Evolutionary conservation across 53 echinoderm and acorn worm species (phyloP), one percentile per base, ranked within the genome.

Genomic region (Luidia sarsii): DNA sequence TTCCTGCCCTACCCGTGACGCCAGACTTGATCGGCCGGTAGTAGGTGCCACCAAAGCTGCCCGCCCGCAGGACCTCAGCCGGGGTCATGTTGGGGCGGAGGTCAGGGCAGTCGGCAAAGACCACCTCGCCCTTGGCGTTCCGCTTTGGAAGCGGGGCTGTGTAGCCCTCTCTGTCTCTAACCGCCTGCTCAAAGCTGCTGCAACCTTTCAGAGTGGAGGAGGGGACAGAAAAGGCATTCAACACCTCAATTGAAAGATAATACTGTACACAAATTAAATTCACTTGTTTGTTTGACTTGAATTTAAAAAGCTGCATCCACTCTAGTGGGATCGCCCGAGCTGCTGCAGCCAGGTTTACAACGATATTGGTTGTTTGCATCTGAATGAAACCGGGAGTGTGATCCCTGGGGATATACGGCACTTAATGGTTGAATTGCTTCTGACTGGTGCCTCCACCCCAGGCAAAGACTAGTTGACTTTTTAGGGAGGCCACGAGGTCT

Each of bases 21-120:
- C 86, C 66, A 46, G 91, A 94, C 27, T 94, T 89, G 21, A 91
- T 94, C 2, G 94, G 94, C 69, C 94, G 79, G 83, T 80, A 94
- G 65, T 94, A 94, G 0, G 94, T 94, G 22, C 94, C 94, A 33
- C 94, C 91, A 50, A 94, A 94, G 72, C 91, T 91, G 3, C 94
- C 94, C n/a, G 94, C 91, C 52, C 87, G 91, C 10, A 94, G 91
- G 5, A 94, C 91, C 48, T 94, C 91, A 41, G 86, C 86, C 19
- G 94, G 94, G 5, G 89, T 86, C 86, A 94, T 70, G 64, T 91
- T 94, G 27, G 94, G 94, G 7, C 73, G 49, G 27, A 94, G 82
- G 28, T 82, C 79, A 3, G 94, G 89, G 57, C 39, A 80, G 39
- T 86, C 91, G 5, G 21, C 14, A 57, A 94, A 94, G 34, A 91